A percentile compares a stretch with the other conserved stretches of the same genome.
phyloP scores from a whole-genome alignment of 2,888 invertebrate genomes.

The Andricus curvator region DNA sequence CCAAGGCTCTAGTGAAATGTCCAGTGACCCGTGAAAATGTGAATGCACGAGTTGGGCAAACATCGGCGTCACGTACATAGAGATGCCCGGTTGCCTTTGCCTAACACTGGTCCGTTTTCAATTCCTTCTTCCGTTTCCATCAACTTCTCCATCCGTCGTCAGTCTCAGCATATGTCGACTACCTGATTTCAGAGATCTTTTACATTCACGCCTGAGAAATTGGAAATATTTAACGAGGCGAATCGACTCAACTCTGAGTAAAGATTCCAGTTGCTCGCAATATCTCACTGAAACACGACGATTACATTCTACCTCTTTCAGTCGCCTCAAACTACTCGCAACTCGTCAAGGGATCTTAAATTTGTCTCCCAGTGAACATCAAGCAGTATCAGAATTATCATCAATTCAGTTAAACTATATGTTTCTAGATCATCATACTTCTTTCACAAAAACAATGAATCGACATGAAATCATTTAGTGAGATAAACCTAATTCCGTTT shows the following conservation, averaged over 20 bases:
- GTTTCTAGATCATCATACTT: too few species aligned
- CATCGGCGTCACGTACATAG: constrained; percentile 67
- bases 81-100: constrained; percentile 51
- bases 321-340: too few species aligned
- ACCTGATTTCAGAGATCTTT: background rate
- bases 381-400: too few species aligned
- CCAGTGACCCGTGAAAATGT: constrained; percentile 74
- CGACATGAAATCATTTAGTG: too few species aligned
- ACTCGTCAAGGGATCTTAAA: too few species aligned
- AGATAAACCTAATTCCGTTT: too few species aligned
- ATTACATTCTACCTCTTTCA: too few species aligned
- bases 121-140: constrained; percentile 51
- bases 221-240: constrained; percentile 14
- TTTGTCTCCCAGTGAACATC: too few species aligned
- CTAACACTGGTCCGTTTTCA: constrained; percentile 54
- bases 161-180: background rate
- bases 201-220: constrained; percentile 1
- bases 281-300: background rate
- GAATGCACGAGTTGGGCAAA: constrained; percentile 72
- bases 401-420: too few species aligned
- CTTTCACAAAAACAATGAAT: too few species aligned
- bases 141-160: constrained; percentile 41
- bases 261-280: constrained; percentile 5
- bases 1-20: constrained; percentile 63
- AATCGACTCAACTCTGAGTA: background rate